Evolutionary conservation across 2,113 vertebrate genomes (phyloP).

Genomic region (Chaetorhynchus papuensis): DNA sequence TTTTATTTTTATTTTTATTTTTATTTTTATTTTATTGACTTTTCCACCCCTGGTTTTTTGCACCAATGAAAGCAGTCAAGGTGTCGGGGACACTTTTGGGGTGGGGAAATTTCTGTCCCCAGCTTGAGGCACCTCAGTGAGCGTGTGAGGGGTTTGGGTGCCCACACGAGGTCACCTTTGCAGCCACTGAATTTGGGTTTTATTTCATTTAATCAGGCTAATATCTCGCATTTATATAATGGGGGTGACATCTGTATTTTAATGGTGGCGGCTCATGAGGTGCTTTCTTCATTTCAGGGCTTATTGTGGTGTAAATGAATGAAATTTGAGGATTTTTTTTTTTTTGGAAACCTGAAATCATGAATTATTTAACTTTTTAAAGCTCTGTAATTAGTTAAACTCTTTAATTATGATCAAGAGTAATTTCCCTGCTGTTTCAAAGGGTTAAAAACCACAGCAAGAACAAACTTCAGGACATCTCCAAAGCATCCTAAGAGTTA

Average conservation of each 20-base stretch:
- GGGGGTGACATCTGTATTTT: neutral
- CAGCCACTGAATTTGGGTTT: neutral
- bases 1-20: rapidly evolving
- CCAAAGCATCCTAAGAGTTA: neutral
- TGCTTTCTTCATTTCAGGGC: neutral
- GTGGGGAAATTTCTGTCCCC: neutral
- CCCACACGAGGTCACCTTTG: constrained; percentile 6
- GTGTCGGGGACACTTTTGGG: neutral
- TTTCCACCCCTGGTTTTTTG: neutral
- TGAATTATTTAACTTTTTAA: rapidly evolving
- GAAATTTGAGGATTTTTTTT: neutral
- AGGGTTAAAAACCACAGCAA: neutral
- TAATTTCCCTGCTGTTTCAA: neutral
- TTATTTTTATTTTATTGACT: neutral
- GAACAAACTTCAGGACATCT: neutral
- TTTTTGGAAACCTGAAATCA: rapidly evolving
- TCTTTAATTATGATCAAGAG: neutral
- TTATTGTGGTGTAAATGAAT: neutral
- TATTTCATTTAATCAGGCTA: neutral
- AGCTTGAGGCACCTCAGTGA: neutral
- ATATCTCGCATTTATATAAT: neutral
- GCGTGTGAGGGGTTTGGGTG: neutral
- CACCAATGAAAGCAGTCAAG: neutral
- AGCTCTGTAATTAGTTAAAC: neutral
- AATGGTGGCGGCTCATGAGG: neutral